Percentiles rank a stretch among this genome's conserved stretches.
Evolutionary conservation across 2,797 vertebrate species (phyloP).

Genomic region (Emydoidea blandingii): DNA sequence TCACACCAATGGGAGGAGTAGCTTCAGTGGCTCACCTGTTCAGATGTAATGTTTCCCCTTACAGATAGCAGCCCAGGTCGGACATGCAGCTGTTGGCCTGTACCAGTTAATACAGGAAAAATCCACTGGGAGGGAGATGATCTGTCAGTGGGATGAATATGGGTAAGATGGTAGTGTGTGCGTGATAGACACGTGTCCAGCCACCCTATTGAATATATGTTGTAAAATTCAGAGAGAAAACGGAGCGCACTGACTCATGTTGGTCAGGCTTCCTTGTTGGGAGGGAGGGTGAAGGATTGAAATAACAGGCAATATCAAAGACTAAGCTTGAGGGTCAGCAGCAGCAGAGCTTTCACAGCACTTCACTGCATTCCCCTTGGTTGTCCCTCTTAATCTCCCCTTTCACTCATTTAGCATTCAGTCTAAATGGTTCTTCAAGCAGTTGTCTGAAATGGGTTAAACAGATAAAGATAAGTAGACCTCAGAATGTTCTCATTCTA

Average conservation of each 20-base stretch:
- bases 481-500: not conserved
- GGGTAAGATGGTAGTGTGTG: conserved; percentile 76
- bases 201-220: not conserved
- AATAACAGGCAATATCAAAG: not conserved
- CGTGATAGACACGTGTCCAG: not conserved
- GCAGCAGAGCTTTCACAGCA: not conserved
- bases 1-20: too few species aligned
- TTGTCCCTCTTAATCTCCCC: too few species aligned
- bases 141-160: conserved; percentile 87
- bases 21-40: too few species aligned
- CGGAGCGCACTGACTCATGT: not conserved
- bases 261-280: not conserved
- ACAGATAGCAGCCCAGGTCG: conserved; percentile 88
- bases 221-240: not conserved
- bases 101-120: conserved; percentile 87
- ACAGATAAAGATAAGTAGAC: not conserved
- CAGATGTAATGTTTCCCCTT: not conserved
- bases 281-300: not conserved
- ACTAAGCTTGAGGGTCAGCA: not conserved
- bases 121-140: conserved; percentile 86
- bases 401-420: not conserved
- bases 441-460: not conserved
- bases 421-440: not conserved
- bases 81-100: conserved; percentile 86
- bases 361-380: too few species aligned